Evolutionary conservation across 2,113 vertebrate species (phyloP).

Genomic region (Cyprinus carpio): DNA sequence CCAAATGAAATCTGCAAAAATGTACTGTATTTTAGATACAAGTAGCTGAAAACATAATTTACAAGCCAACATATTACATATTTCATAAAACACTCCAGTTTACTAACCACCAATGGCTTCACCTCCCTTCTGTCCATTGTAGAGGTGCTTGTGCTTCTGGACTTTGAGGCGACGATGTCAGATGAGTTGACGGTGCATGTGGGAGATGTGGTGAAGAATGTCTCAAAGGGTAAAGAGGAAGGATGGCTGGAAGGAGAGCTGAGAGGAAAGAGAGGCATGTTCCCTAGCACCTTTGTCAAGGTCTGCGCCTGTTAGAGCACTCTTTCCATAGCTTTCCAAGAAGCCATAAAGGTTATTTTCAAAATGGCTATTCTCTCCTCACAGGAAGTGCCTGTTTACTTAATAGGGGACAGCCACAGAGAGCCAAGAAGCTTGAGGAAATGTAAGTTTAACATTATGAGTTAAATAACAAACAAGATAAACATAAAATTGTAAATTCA

Average conservation of each 20-base stretch:
- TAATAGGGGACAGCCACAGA: conserved; percentile 68
- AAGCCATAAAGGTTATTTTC: background rate
- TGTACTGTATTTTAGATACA: background rate
- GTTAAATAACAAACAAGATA: background rate
- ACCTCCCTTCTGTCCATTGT: background rate
- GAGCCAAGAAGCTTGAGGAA: conserved; percentile 76
- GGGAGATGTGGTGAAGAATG: conserved; percentile 81
- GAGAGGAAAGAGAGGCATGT: conserved; percentile 75
- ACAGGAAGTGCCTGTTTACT: conserved; percentile 74
- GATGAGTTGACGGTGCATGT: conserved; percentile 75
- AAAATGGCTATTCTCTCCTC: conserved; percentile 11
- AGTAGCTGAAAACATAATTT: background rate
- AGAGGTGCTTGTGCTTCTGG: conserved; percentile 82
- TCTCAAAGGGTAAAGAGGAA: conserved; percentile 67
- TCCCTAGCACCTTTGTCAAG: conserved; percentile 80
- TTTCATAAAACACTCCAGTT: background rate
- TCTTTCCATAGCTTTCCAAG: background rate
- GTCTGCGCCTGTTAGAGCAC: conserved; percentile 56
- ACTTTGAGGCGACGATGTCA: conserved; percentile 73
- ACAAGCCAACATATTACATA: background rate
- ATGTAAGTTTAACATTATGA: conserved; percentile 61
- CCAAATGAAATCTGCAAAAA: background rate
- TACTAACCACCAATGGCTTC: background rate
- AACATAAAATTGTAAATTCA: no score
- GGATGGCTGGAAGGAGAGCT: conserved; percentile 83